Evolutionary conservation across 2,888 invertebrate genomes (phyloP), one percentile per base, ranked within the genome.

Genomic region (Ariolimax columbianus): DNA sequence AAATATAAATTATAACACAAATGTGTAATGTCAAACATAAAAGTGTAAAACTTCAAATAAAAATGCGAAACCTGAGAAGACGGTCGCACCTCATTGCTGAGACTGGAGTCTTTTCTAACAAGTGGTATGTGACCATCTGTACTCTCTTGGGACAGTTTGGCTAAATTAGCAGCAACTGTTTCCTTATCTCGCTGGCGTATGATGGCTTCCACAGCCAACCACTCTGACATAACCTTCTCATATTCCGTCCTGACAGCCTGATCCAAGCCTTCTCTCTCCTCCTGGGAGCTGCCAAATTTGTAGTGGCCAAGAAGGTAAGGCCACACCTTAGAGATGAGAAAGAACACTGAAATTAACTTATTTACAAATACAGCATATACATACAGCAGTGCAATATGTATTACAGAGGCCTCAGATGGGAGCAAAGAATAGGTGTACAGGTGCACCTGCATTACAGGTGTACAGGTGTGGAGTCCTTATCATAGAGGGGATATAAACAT

Each of bases 171-270:
- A 0, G 97, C 97, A 86, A 97, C 97, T 72, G 96, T 96, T 88
- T 94, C 94, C 87, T 93, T 93, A 85, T 94, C 94, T 78, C 94
- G 88, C 87, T 94, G 94, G 70, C 92, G 88, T 0, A 98, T 97
- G 87, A 98, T 98, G 0, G 98, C 98, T 92, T 99, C 98, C 0
- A 98, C 97, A 0, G 98, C 97, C 86, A 98, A 94, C 98, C 98
- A 98, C 93, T 98, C 98, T 0, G 98, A 97, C 97, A 98, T 97
- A 0, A 97, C 97, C 11, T 97, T 97, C 94, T 98, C 98, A 91
- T 97, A 98, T 86, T 96, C 96, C 72, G 96, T 96, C 86, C 96
- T 96, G 70, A 96, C 89, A 30, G 87, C 87, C 55, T 89, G 88
- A 86, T 94, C 94, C 4, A 91, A 89, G 30, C 89, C 89, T 36